Conservation (phyloP, 1,140 invertebrate species). For the Kradibia gibbosae region DNA sequence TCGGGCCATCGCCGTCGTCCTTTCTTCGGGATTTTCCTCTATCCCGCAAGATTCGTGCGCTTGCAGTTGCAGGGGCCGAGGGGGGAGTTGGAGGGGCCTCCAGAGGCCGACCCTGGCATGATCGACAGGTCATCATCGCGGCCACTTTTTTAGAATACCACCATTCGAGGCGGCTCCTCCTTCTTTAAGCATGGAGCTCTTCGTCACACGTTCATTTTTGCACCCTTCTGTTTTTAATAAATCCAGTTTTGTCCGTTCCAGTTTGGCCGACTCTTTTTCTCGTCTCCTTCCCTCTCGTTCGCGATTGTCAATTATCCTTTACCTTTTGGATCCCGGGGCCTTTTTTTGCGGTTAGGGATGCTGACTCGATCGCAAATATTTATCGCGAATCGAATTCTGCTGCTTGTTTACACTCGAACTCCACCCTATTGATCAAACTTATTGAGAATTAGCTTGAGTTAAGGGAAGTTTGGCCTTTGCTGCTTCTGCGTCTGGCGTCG, state of each 20-base stretch:
- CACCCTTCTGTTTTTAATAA: not conserved
- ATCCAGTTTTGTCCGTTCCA: not conserved
- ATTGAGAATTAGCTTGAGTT: no score
- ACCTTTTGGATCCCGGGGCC: no score
- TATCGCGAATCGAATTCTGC: not conserved
- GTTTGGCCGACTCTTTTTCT: not conserved
- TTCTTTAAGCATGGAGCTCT: not conserved
- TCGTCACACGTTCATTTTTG: not conserved
- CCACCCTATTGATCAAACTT: no score
- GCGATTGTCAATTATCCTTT: not conserved
- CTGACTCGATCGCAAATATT: not conserved
- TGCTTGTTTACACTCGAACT: not conserved
- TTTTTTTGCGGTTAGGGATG: no score
- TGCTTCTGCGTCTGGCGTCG: no score
- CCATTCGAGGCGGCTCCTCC: not conserved
- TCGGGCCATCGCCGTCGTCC: not conserved
- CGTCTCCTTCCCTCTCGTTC: not conserved
- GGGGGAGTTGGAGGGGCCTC: not conserved
- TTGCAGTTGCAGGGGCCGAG: no score
- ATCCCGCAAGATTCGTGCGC: not conserved
- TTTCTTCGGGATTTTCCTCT: conserved; percentile 1
- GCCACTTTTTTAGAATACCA: not conserved
- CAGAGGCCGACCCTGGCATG: no score
- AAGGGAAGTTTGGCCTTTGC: no score
- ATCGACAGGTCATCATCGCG: not conserved